Evolutionary conservation across 2,888 invertebrate genomes (phyloP), one percentile per base, ranked within the genome.

Genomic region (Choristoneura rosaceana): DNA sequence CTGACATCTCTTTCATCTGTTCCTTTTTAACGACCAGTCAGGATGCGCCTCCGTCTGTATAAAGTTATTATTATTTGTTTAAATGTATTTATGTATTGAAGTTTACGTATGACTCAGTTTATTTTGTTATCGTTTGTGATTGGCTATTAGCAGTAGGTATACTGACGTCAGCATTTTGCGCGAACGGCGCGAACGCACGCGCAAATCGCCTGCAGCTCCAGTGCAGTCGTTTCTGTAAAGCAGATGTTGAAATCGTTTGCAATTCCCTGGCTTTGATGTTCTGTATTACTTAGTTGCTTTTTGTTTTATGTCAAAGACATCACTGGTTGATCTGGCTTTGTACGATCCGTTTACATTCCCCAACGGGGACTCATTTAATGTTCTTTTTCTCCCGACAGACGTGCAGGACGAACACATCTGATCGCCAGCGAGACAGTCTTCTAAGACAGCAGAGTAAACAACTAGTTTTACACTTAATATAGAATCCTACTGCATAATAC

Each of bases 401-500:
- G 96, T 96, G 89, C 96, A 96, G 92, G 96, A 96, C 89, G 96
- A 96, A 93, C 96, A 95, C 94, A 96, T 96, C 94, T 96, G 94
- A 95, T 86, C 88, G 82, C 82, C 81, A 85, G 85, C 86, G 85
- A 86, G 85, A 84, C 86, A 86, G 86, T 83, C 88, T 84, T 79
- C 89, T 70, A 62, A 69, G 43, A 52, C 64, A 69, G 64, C 50
- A 73, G 67, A 73, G 58, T 60, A 41, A 73, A 58, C 43, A 59
- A 62, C 43, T 52, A 68, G 41, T 25, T 62, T 12, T 60, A 68
- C 65, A 68, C 64, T 38, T 73, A 73, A 73, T 63, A 59, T 70
- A 75, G 52, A 60, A 65, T 50, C 68, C 62, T 73, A 68, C 50
- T 43, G 43, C 58, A 59, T 71, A 45, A 73, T 50, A 73, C 73